Conservation (phyloP, 2,888 invertebrate genomes). For the Ariolimax columbianus region DNA sequence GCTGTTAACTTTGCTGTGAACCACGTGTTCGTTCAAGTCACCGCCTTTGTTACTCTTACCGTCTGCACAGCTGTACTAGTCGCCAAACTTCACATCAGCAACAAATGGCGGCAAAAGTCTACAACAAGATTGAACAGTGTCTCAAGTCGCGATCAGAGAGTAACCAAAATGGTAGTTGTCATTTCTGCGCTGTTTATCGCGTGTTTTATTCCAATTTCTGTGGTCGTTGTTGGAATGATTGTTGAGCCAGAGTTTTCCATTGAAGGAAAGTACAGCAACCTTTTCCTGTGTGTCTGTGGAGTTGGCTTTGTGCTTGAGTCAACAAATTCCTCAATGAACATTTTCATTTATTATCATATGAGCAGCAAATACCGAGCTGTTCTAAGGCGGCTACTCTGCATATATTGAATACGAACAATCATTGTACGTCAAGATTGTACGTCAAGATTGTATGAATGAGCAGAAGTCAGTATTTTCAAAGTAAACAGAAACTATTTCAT, state of each 20-base stretch:
- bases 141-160: background rate
- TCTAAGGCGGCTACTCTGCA: no score
- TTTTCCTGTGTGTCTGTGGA: background rate
- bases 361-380: background rate
- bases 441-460: no score
- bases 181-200: background rate
- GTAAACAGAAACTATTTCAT: no score
- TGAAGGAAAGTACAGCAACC: background rate
- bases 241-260: background rate
- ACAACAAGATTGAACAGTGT: background rate
- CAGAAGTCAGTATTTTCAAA: no score
- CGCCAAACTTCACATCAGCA: background rate
- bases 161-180: background rate
- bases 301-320: background rate
- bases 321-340: background rate
- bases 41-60: background rate
- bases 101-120: background rate
- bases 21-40: background rate
- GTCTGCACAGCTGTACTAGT: background rate
- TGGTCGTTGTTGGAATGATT: background rate
- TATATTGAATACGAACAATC: no score
- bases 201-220: background rate
- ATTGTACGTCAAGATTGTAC: no score
- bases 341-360: conserved; percentile 5
- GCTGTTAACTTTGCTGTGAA: background rate